These are phyloP conservation scores for Mustelus asterias DNA, from an alignment of 2,113 vertebrate species.

Conservation along the genomic window DNA sequence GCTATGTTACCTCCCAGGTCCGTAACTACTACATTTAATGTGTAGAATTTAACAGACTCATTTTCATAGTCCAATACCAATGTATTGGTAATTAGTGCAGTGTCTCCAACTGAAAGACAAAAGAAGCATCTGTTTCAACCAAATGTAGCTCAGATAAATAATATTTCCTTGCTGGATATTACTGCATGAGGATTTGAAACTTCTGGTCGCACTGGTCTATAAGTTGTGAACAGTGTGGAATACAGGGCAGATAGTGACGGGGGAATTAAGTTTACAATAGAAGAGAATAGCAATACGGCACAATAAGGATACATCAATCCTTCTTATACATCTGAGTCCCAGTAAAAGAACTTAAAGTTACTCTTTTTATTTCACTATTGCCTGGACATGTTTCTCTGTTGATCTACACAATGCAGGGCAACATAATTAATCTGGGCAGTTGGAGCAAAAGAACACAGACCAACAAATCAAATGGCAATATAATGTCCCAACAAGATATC, in stretches of 20 bases:
- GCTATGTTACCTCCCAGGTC: background rate
- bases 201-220: background rate
- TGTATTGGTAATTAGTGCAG: background rate
- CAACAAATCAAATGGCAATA: background rate
- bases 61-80: slow-evolving; percentile 3
- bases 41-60: background rate
- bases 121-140: background rate
- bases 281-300: background rate
- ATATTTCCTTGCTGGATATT: background rate
- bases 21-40: background rate
- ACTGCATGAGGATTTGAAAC: background rate
- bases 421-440: background rate
- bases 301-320: background rate
- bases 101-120: slow-evolving; percentile 3
- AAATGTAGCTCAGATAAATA: background rate
- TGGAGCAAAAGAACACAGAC: background rate
- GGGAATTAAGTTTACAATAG: background rate
- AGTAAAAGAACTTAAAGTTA: background rate
- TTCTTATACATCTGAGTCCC: background rate
- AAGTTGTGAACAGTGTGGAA: background rate
- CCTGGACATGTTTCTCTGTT: background rate
- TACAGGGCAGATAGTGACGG: background rate
- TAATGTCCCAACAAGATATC: background rate
- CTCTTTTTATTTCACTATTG: background rate
- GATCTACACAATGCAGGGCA: background rate